Evolutionary conservation across 1,140 invertebrate species (phyloP), one percentile per base, ranked within the genome.

Genomic region (Euwallacea fornicatus): DNA sequence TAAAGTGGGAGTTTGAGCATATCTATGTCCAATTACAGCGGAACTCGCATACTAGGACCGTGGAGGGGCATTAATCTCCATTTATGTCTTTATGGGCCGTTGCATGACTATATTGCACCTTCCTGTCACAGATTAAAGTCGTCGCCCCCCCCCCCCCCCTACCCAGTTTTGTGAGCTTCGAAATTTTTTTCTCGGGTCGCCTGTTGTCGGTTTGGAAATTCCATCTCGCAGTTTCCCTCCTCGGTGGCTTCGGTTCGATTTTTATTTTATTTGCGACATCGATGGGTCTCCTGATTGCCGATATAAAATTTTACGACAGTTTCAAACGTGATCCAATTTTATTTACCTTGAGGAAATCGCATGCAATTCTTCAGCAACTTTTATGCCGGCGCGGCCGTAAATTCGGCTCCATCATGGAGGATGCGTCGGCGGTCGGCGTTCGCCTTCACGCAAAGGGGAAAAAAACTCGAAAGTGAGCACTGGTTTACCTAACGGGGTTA

Each of bases 21-120:
- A 75, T 74, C 72, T 73, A 74, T 60, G 68, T 73, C 72, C 73
- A 74, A 75, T 75, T 75, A 74, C 74, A 33, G 21, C 62, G 61
- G 47, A 69, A 63, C 66, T 73, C 65, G 58, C 50, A 63, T 65
- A 21, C 70, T 72, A 47, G 58, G 47, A 58, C 72, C 59, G 55
- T 50, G 43, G 63, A 71, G 50, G 42, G 61, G 33, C 64, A 75
- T 74, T 71, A 74, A 74, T 75, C 72, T 75, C 72, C 67, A 70
- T 75, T 72, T 71, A 69, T 64, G 74, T 68, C 72, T 65, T 75
- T 69, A 68, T 74, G 68, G 68, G 53, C 53, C 42, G 47, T 50
- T 44, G 70, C 63, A 56, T 58, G 33, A 13, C 53, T 56, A 58
- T 58, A 58, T 46, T 66, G 42, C 55, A 58, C 53, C 62, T 53